Percentiles rank a stretch among this genome's conserved stretches.
Evolutionary conservation across 2,113 vertebrate genomes (phyloP).

Genomic region (Cephalopholis sonnerati): DNA sequence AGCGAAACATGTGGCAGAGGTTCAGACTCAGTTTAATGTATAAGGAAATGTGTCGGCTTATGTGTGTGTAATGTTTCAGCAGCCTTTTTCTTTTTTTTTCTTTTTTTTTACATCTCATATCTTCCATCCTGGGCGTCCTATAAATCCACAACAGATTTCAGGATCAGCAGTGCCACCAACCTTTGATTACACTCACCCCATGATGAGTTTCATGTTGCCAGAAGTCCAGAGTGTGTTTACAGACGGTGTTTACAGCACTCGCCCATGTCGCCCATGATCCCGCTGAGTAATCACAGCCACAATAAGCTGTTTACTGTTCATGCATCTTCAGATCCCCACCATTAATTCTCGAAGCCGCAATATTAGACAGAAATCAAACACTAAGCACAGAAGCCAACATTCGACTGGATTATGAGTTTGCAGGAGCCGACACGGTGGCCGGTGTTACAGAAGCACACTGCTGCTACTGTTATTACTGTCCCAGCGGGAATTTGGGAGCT

Average conservation of each 20-base stretch:
- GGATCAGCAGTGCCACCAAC: conserved; percentile 45
- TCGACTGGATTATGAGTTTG: conserved; percentile 32
- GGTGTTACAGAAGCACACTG: background rate
- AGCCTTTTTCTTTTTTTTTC: background rate
- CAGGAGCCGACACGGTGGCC: conserved; percentile 1
- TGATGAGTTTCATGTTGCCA: conserved; percentile 50
- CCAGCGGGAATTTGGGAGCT: background rate
- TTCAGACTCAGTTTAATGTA: conserved; percentile 4
- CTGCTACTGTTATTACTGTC: conserved; percentile 20
- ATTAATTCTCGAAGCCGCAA: conserved; percentile 21
- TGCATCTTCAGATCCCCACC: conserved; percentile 31
- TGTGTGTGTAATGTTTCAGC: background rate
- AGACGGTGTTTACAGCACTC: conserved; percentile 45
- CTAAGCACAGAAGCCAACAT: conserved; percentile 43
- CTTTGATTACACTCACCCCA: conserved; percentile 50
- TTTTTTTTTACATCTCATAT: conserved; percentile 3
- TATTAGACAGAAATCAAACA: conserved; percentile 7
- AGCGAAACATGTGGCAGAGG: background rate
- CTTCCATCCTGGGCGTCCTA: background rate
- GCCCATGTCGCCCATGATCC: conserved; percentile 28
- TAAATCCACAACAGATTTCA: conserved; percentile 49
- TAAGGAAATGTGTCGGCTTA: background rate
- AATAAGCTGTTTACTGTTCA: conserved; percentile 48
- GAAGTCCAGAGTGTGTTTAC: conserved; percentile 55
- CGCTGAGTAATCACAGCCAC: conserved; percentile 34